Percentiles rank a stretch among this genome's conserved stretches.
Evolutionary conservation across 2,113 vertebrate species (phyloP).

Genomic region (Psilopogon haemacephalus): DNA sequence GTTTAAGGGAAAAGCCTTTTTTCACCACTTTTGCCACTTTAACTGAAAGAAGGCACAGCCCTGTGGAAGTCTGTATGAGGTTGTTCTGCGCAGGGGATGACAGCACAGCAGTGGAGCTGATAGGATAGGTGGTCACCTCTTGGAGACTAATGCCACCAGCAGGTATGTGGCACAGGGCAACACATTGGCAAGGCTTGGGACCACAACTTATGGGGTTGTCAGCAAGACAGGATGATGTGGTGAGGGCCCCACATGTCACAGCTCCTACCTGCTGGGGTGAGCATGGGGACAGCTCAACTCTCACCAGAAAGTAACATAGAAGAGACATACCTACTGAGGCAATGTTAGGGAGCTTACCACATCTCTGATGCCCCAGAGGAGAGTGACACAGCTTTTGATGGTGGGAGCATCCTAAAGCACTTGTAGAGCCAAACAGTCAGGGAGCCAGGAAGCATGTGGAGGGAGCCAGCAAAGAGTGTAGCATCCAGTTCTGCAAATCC

Average conservation of each 20-base stretch:
- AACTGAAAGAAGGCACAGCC: background rate
- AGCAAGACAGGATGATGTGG: background rate
- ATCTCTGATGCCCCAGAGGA: background rate
- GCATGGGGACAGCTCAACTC: accelerated
- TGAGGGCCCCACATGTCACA: accelerated
- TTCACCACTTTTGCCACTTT: background rate
- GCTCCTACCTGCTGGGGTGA: background rate
- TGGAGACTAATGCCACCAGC: background rate
- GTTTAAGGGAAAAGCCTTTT: background rate
- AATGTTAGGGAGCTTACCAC: background rate
- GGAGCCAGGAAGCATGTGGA: background rate
- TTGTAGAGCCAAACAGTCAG: background rate
- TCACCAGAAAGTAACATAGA: background rate
- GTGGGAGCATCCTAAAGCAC: background rate
- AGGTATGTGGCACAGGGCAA: background rate
- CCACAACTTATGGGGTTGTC: accelerated
- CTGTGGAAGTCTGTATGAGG: background rate
- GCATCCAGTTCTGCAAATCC: background rate
- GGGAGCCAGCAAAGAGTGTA: accelerated
- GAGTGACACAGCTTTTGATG: accelerated
- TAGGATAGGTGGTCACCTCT: background rate
- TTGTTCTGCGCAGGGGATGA: background rate
- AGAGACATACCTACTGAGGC: background rate
- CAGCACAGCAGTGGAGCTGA: background rate
- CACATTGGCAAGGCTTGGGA: accelerated